A percentile compares a stretch with the other conserved stretches of the same genome.
These are phyloP conservation scores for Steatornis caripensis DNA, from an alignment of 2,113 vertebrate species.

Conservation along the genomic window DNA sequence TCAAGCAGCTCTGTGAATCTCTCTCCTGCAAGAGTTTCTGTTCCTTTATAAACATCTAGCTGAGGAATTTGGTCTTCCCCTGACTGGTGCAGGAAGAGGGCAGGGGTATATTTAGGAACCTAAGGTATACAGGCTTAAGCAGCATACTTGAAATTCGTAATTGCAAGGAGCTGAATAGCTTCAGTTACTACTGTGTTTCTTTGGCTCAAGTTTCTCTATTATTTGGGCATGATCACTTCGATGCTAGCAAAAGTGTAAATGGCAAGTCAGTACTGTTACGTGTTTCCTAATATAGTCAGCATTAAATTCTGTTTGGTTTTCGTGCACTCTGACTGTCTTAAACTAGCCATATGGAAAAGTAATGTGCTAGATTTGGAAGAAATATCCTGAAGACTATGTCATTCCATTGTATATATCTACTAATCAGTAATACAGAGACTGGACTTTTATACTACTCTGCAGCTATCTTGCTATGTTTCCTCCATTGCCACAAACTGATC, in stretches of 20 bases:
- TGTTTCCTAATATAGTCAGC: neutral
- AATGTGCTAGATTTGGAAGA: neutral
- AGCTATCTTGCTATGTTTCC: neutral
- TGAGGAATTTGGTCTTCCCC: neutral
- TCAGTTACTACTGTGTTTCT: neutral
- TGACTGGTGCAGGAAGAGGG: fast-evolving
- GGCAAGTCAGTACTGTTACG: neutral
- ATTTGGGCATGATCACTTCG: neutral
- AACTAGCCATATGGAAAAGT: neutral
- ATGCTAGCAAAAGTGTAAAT: neutral
- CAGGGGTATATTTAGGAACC: neutral
- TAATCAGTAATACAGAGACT: neutral
- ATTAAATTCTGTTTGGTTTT: neutral
- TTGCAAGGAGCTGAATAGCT: neutral
- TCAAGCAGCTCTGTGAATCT: neutral
- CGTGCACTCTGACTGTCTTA: neutral
- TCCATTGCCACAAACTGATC: neutral
- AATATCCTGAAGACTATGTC: neutral
- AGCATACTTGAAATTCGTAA: neutral
- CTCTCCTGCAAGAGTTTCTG: neutral
- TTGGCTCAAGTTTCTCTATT: neutral
- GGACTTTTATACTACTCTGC: neutral
- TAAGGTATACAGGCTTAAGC: neutral
- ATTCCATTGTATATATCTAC: neutral
- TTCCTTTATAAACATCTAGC: neutral